Percentiles rank a stretch among this genome's conserved stretches.
phyloP scores from a whole-genome alignment of 1,140 invertebrate species.

The Maniola jurtina region DNA sequence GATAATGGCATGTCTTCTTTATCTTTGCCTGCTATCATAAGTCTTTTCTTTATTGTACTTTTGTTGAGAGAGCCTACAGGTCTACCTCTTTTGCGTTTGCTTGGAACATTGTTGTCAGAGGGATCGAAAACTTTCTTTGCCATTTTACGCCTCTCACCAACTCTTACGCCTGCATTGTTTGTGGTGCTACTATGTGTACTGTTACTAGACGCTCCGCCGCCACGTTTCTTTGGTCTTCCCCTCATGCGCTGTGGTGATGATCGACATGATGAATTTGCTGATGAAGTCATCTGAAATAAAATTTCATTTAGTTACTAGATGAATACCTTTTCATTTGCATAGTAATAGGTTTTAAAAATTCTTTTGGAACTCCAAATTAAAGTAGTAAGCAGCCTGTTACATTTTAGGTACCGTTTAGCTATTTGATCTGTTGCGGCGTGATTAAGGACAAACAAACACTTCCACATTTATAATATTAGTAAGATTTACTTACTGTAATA shows the following conservation, averaged over 20 bases:
- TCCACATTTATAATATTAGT: too few species aligned
- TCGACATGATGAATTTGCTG: slow-evolving; percentile 73
- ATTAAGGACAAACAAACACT: too few species aligned
- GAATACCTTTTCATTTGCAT: too few species aligned
- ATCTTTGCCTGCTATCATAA: slow-evolving; percentile 50
- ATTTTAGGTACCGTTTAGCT: too few species aligned
- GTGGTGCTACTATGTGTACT: slow-evolving; percentile 61
- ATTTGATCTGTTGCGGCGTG: too few species aligned
- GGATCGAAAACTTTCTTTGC: slow-evolving; percentile 89
- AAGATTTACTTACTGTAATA: too few species aligned
- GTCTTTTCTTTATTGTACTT: slow-evolving; percentile 76
- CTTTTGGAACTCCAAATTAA: too few species aligned
- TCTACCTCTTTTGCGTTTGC: slow-evolving; percentile 81
- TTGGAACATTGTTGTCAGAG: slow-evolving; percentile 87
- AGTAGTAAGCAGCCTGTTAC: too few species aligned
- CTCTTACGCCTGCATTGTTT: slow-evolving; percentile 61
- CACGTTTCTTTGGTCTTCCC: slow-evolving; percentile 64
- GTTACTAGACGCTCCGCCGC: slow-evolving; percentile 53
- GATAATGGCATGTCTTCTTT: slow-evolving; percentile 57
- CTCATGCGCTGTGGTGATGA: slow-evolving; percentile 72
- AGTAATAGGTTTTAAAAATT: too few species aligned
- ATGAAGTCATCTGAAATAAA: slow-evolving; percentile 70
- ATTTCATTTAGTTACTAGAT: not conserved
- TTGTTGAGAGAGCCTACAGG: slow-evolving; percentile 81
- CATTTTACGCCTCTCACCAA: slow-evolving; percentile 75